phyloP scores from a whole-genome alignment of 2,113 vertebrate species.

The Cricetomys ansorgei region DNA sequence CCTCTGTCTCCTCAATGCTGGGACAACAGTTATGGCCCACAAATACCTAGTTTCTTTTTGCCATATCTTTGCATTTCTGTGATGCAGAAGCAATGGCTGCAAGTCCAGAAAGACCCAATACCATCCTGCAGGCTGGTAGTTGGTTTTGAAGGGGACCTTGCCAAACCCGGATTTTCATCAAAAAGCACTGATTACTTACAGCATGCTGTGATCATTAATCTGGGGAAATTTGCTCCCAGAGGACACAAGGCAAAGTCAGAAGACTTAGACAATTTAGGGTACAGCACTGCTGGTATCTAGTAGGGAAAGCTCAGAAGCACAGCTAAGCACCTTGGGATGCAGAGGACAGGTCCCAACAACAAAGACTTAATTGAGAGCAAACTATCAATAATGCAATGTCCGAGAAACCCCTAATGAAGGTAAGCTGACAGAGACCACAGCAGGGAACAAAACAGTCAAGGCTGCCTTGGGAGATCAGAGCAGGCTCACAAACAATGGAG shows the following conservation, averaged over 20 bases:
- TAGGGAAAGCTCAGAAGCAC: not conserved
- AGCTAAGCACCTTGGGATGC: not conserved
- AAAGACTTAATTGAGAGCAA: not conserved
- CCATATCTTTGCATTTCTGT: not conserved
- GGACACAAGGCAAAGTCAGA: not conserved
- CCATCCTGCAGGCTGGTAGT: not conserved
- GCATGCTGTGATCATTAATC: not conserved
- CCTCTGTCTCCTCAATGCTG: not conserved
- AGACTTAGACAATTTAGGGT: not conserved
- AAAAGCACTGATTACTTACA: not conserved
- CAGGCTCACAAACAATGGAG: not conserved
- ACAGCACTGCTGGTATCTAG: not conserved
- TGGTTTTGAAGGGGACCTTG: not conserved
- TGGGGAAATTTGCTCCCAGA: not conserved
- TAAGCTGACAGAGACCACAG: not conserved
- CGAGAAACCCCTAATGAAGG: not conserved
- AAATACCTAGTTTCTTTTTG: not conserved
- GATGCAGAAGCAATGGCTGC: not conserved
- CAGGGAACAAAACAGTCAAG: not conserved
- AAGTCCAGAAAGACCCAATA: not conserved
- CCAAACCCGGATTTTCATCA: not conserved
- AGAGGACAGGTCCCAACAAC: not conserved
- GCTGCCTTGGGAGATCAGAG: not conserved
- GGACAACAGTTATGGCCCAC: not conserved
- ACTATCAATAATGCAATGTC: not conserved